Base-by-base conservation (phyloP, 2,797 vertebrate genomes). In the Spinus olivaceus region DNA sequence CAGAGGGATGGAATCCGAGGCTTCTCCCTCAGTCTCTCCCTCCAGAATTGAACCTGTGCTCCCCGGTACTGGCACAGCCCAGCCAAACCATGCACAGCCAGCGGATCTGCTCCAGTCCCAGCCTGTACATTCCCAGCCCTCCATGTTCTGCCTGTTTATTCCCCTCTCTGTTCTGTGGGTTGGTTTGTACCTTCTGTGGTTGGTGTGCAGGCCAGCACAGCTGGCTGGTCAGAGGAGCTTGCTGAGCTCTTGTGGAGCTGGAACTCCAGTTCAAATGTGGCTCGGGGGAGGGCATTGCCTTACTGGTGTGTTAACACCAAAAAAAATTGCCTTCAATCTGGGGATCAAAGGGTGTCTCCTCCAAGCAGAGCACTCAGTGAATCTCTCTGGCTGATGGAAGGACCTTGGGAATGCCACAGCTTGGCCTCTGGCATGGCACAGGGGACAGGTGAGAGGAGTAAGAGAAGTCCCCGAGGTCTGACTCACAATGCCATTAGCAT, bases 401-500 rank as follows among this genome's bases (percentile, higher is more conserved):
- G 25, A 35, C 17, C 7, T 30, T 46, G 27, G 56, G 17, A 24
- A 60, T 44, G 53, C n/a, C 24, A 23, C 0, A 3, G 33, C 65
- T 83, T 44, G 21, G 65, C 14, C 17, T 7, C 44, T 90, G 73
- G 17, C 23, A 17, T 1, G 13, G 27, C 57, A 24, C 1, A 2
- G 33, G 33, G 5, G 53, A 7, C 8, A 59, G 53, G 37, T 18
- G 13, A 65, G n/a, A 61, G 24, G 24, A 30, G 33, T 15, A 8
- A 39, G 25, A 50, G 41, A 33, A 33, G 16, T 66, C 44, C 47
- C 56, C 10, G 3, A 8, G 28, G 28, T 21, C 35, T 59, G 71
- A 25, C 44, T 47, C 37, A n/a, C 33, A 50, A 0, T 0, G 3
- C 14, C 2, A 0, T 35, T 7, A 42, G 8, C 1, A 1, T 28